Percentiles rank a stretch among this genome's conserved stretches.
phyloP scores from a whole-genome alignment of 2,113 vertebrate genomes.

The zebrafish (Danio rerio) region DNA sequence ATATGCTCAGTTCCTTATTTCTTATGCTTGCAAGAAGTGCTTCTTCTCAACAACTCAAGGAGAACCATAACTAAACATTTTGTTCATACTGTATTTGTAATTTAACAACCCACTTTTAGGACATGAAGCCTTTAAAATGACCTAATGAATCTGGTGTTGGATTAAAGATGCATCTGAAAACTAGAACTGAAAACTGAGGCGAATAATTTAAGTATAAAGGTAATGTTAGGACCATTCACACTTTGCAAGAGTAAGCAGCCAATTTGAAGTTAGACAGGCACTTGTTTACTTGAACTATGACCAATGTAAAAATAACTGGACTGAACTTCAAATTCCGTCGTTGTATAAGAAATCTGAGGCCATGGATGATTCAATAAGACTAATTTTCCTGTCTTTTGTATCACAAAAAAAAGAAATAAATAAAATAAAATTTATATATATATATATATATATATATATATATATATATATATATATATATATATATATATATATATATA shows the following conservation, averaged over 20 bases:
- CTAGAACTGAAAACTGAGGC: not conserved
- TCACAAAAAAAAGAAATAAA: too few species aligned
- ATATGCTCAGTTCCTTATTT: not conserved
- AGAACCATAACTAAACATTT: not conserved
- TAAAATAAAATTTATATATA: too few species aligned
- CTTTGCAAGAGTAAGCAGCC: not conserved
- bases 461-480: too few species aligned
- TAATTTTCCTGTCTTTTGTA: not conserved
- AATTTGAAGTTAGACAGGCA: not conserved
- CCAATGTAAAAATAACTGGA: not conserved
- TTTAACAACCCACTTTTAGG: not conserved
- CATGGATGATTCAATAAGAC: not conserved
- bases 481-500: too few species aligned
- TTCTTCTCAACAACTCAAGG: not conserved
- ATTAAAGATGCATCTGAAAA: not conserved
- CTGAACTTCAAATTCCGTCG: not conserved
- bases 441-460: too few species aligned
- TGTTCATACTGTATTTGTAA: too few species aligned
- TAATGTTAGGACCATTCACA: not conserved
- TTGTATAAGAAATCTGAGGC: not conserved
- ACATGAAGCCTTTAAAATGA: not conserved
- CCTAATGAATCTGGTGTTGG: not conserved
- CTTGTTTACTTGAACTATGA: conserved; percentile 7
- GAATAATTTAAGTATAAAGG: too few species aligned
- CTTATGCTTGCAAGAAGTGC: not conserved